A percentile compares a stretch with the other conserved stretches of the same genome.
These are phyloP conservation scores for Columba janthina DNA, from an alignment of 2,113 vertebrate species.

Conservation along the genomic window DNA sequence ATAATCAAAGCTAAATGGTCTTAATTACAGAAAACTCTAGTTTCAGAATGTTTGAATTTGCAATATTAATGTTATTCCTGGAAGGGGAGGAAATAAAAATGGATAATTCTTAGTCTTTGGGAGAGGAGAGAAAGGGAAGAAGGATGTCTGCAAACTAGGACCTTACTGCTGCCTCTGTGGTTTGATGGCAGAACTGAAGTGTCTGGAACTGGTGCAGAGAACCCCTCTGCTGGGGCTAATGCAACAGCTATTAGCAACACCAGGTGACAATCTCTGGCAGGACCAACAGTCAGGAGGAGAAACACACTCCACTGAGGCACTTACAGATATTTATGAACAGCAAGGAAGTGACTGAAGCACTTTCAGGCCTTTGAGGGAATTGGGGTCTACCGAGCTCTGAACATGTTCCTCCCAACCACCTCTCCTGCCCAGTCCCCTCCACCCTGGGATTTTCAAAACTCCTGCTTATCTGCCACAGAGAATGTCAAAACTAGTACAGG, in stretches of 20 bases:
- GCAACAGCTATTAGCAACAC: neutral
- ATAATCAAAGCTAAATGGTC: neutral
- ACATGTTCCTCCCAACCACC: accelerated
- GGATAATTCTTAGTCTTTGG: neutral
- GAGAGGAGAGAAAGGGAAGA: neutral
- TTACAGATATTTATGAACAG: neutral
- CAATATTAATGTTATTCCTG: neutral
- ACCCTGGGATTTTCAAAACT: neutral
- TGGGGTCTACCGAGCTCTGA: neutral
- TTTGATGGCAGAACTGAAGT: neutral
- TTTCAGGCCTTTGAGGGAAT: neutral
- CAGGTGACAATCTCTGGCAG: neutral
- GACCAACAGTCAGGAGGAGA: neutral
- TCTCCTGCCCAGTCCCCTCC: neutral
- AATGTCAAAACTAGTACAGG: neutral
- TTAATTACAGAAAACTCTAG: neutral
- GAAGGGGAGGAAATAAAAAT: neutral
- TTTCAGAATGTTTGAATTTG: neutral
- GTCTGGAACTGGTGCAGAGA: neutral
- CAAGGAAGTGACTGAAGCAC: neutral
- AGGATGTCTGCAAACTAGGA: neutral
- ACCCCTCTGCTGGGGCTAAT: neutral
- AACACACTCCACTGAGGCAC: neutral
- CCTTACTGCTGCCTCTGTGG: neutral
- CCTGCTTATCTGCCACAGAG: neutral